Conservation (phyloP, 2,113 vertebrate genomes). For the Rhinopomastus cyanomelas region DNA sequence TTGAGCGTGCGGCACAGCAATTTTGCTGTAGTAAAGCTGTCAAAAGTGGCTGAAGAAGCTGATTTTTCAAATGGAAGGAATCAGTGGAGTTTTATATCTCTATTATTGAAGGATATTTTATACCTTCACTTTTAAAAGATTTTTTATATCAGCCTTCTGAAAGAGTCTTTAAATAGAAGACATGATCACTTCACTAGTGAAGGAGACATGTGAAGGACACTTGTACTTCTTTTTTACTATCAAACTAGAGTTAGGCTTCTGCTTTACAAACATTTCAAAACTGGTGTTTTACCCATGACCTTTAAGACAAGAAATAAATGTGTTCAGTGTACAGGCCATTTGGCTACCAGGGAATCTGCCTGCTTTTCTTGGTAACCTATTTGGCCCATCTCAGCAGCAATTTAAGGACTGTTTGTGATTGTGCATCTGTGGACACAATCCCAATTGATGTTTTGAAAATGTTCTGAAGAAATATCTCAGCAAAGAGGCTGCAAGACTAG, state of each 20-base stretch:
- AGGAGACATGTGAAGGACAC: neutral
- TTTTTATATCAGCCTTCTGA: neutral
- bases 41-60: neutral
- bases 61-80: neutral
- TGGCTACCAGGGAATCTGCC: neutral
- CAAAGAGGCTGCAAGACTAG: neutral
- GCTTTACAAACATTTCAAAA: slow-evolving; percentile 22
- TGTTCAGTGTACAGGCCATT: neutral
- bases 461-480: neutral
- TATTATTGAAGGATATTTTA: no score
- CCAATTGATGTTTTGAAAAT: neutral
- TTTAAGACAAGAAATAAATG: neutral
- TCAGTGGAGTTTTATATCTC: neutral
- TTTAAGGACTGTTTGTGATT: neutral
- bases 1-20: neutral
- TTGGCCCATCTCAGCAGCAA: neutral
- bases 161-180: slow-evolving; percentile 43
- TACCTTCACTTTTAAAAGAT: no score
- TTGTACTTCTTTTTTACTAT: neutral
- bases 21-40: neutral
- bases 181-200: neutral
- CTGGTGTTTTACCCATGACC: neutral
- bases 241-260: neutral
- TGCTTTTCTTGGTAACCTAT: neutral
- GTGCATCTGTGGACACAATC: neutral